Evolutionary conservation across 2,113 vertebrate genomes (phyloP).

Genomic region (Echinops telfairi): DNA sequence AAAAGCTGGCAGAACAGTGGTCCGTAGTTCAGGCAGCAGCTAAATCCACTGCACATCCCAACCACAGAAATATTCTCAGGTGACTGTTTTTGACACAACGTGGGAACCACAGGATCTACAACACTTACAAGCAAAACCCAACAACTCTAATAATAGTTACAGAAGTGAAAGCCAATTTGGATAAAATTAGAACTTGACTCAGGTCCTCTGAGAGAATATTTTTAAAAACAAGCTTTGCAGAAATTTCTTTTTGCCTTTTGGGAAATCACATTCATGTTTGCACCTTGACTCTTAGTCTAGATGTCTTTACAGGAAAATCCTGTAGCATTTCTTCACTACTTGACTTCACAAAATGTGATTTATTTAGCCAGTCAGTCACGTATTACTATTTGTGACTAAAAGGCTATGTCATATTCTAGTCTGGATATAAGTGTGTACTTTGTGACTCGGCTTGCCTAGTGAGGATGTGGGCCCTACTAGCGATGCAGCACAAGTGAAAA

Average conservation of each 20-base stretch:
- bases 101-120: slow-evolving; percentile 78
- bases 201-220: slow-evolving; percentile 38
- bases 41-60: slow-evolving; percentile 41
- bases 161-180: slow-evolving; percentile 73
- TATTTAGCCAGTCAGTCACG: not conserved
- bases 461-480: not conserved
- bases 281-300: not conserved
- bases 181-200: slow-evolving; percentile 76
- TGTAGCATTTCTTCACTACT: not conserved
- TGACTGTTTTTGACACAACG: slow-evolving; percentile 72
- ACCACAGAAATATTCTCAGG: slow-evolving; percentile 76
- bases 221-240: slow-evolving; percentile 59
- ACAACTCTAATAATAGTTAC: slow-evolving; percentile 81
- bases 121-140: slow-evolving; percentile 73
- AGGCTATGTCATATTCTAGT: not conserved
- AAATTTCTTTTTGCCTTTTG: slow-evolving; percentile 46
- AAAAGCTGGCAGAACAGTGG: slow-evolving; percentile 27
- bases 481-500: not conserved
- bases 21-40: slow-evolving; percentile 25
- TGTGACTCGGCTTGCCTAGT: rapidly evolving
- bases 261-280: slow-evolving; percentile 16
- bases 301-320: not conserved
- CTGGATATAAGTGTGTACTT: not conserved
- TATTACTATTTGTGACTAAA: not conserved
- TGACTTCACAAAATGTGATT: not conserved